Evolutionary conservation across 1,140 invertebrate species (phyloP), one percentile per base, ranked within the genome.

Genomic region (Drosophila oshimai): DNA sequence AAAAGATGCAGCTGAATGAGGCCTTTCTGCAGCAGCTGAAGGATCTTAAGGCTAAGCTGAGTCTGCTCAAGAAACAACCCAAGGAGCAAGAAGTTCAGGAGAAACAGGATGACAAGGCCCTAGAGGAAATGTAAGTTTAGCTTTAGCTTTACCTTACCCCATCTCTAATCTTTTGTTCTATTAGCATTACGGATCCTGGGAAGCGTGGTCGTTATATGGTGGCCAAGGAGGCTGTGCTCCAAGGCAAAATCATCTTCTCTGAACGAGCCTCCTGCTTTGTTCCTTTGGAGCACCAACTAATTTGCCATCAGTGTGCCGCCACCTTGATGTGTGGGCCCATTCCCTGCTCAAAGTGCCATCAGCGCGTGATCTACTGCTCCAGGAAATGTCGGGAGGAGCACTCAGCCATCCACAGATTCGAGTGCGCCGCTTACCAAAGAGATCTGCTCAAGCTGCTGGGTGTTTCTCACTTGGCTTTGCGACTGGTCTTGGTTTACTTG

Each of bases 261-360:
- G 89, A 90, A 41, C 33, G 28, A 3, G 65, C 80, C 0, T 22
- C 42, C 1, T 75, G 80, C 28, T 83, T 90, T 60, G 71, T 89
- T 36, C 80, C 89, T 5, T 20, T 87, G 3, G 53, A 75, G 6
- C 37, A 72, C 12, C 37, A 36, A 18, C 6, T 60, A 0, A 81
- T 90, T 33, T 90, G 89, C 17, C 80, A 90, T 29, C 67, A 87
- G 36, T 90, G 89, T 24, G 80, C 68, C 2, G n/a, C 67, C n/a
- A 74, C 3, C 3, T 13, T 81, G 3, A 46, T 90, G 18, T 62
- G 64, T 37, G 79, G 83, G 5, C 89, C 89, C 0, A 78, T 80
- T 20, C 89, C 89, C 4, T 90, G 89, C 46, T 15, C 72, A 0
- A 12, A 60, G 6, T 90, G 89, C 34, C 61, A 67, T 28, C 58